Evolutionary conservation across 2,113 vertebrate genomes (phyloP), one percentile per base, ranked within the genome.

Genomic region (Abramis brama): DNA sequence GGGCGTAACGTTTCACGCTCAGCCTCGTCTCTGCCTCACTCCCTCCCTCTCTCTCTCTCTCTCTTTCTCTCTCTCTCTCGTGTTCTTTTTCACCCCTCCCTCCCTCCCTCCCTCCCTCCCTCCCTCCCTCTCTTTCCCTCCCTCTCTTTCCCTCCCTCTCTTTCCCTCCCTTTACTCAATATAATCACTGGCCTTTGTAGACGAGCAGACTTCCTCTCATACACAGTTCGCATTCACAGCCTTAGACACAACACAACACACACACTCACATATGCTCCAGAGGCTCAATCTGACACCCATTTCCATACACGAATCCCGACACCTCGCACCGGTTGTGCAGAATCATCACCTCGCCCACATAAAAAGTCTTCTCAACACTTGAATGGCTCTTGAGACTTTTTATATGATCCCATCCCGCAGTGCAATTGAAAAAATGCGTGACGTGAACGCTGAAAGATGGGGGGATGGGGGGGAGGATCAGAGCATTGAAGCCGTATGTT

Each of bases 1-100:
- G 94, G 93, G 92, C 94, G 94, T 94, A 95, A 95, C 90, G 94
- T 94, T 96, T 92, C 93, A 89, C 88, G 87, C 79, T 90, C 87
- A 90, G 86, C 91, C 73, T 88, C 89, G 83, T 81, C 57, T 81
- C 88, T 77, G 79, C 25, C 88, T 90, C 94, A 94, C 92, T 93
- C 93, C 90, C 84, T 87, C 90, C 91, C 84, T 86, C 85, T 50
- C 85, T 86, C 75, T 71, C 23, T 73, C 91, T 47, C 71, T 84
- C 89, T 33, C 87, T n/a, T n/a, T n/a, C 91, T 91, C 91, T 90
- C 86, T 88, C 86, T 88, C 77, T 82, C 39, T 89, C 88, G 85
- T 87, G 89, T 89, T 88, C 89, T 87, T 90, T 89, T 87, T 85
- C 27, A 27, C 27, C 27, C 27, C 27, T 27, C 27, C 27, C 27